phyloP scores from a whole-genome alignment of 2,888 invertebrate species.

The Aspidiotus rigidus region DNA sequence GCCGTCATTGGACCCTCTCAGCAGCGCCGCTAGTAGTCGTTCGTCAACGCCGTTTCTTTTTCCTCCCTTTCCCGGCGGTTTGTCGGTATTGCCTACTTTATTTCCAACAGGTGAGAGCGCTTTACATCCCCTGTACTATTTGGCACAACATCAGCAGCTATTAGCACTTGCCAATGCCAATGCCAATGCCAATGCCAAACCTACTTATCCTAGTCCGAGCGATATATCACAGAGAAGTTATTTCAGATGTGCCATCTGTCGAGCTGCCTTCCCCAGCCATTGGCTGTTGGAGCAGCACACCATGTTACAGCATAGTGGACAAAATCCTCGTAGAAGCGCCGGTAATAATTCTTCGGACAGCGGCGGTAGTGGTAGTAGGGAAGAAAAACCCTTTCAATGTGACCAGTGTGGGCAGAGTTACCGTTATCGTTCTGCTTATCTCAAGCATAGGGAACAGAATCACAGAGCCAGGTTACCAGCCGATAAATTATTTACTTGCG shows the following conservation, averaged over 20 bases:
- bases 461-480: conserved; percentile 78
- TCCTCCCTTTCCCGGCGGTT: conserved; percentile 43
- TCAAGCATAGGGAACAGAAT: conserved; percentile 78
- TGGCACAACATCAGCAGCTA: conserved; percentile 48
- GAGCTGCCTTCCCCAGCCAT: conserved; percentile 77
- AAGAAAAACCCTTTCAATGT: conserved; percentile 83
- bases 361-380: conserved; percentile 41
- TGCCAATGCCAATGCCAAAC: conserved; percentile 10
- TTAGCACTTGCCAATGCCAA: conserved; percentile 14
- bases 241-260: conserved; percentile 66
- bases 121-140: conserved; percentile 40
- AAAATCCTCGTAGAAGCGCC: conserved; percentile 38
- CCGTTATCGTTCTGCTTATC: conserved; percentile 74
- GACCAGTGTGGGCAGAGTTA: conserved; percentile 87
- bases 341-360: conserved; percentile 19
- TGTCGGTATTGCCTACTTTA: conserved; percentile 41
- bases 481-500: conserved; percentile 81
- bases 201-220: conserved; percentile 38
- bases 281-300: conserved; percentile 80
- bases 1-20: conserved; percentile 24
- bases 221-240: conserved; percentile 34
- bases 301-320: conserved; percentile 66
- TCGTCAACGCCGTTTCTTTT: conserved; percentile 52
- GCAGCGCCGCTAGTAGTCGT: conserved; percentile 44
- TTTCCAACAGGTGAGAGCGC: conserved; percentile 19